Evolutionary conservation across 2,888 invertebrate genomes (phyloP).

Genomic region (Campoletis raptor): DNA sequence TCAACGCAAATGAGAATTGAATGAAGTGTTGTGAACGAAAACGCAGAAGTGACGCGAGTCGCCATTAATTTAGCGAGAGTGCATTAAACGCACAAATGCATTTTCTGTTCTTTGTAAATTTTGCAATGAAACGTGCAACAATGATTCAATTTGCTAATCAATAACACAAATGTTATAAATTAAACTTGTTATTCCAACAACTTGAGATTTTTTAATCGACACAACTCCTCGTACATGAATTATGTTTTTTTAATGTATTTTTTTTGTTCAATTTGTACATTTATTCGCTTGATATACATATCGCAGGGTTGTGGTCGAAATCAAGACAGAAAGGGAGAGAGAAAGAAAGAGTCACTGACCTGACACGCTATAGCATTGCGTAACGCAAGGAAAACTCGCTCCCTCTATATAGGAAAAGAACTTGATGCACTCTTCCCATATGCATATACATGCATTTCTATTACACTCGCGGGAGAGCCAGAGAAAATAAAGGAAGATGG

Average conservation of each 20-base stretch:
- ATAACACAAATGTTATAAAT: neutral
- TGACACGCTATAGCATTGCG: conserved; percentile 58
- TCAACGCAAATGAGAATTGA: neutral
- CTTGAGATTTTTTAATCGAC: neutral
- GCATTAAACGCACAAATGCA: neutral
- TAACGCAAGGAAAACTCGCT: conserved; percentile 44
- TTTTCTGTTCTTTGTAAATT: neutral
- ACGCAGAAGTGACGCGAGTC: neutral
- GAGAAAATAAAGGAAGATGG: conserved; percentile 49
- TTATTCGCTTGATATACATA: neutral
- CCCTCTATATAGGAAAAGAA: neutral
- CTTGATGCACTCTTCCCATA: conserved; percentile 10
- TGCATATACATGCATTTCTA: conserved; percentile 42
- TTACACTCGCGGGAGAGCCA: conserved; percentile 23
- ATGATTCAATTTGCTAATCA: too few species aligned
- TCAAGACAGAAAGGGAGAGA: conserved; percentile 9
- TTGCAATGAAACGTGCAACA: neutral
- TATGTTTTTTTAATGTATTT: neutral
- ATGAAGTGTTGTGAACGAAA: neutral
- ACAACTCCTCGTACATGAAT: neutral
- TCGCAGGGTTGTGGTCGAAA: conserved; percentile 1
- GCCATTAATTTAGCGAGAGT: neutral
- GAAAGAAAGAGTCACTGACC: conserved; percentile 56
- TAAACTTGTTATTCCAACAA: neutral
- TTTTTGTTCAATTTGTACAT: neutral